Conservation (phyloP, 2,113 vertebrate genomes). For the Indicator indicator region DNA sequence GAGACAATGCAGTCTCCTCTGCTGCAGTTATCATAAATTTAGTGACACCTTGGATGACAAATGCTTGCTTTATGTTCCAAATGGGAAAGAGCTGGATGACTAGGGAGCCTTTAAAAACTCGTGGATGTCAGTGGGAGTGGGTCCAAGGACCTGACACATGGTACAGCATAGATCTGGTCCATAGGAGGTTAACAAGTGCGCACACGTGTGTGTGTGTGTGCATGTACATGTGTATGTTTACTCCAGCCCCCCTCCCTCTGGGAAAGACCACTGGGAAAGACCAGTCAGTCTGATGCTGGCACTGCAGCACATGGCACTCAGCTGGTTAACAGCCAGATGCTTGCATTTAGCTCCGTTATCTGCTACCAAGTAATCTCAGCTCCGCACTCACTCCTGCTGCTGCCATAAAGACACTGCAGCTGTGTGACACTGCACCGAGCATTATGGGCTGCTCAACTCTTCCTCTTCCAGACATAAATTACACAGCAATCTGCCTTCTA, state of each 20-base stretch:
- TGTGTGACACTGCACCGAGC: not conserved
- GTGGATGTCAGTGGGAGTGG: not conserved
- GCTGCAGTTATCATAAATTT: not conserved
- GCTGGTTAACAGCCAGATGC: not conserved
- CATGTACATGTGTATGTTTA: too few species aligned
- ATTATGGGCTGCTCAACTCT: not conserved
- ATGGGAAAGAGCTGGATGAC: not conserved
- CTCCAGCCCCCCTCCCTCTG: not conserved
- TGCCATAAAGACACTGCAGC: conserved; percentile 12
- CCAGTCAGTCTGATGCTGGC: not conserved
- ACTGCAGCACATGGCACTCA: not conserved
- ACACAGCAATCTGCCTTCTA: not conserved
- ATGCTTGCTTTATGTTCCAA: not conserved
- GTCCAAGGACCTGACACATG: not conserved
- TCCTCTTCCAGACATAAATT: not conserved
- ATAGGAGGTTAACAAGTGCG: not conserved
- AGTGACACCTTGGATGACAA: conserved; percentile 5
- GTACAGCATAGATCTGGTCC: not conserved
- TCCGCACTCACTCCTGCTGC: not conserved
- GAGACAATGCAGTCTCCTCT: not conserved
- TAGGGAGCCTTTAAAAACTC: not conserved
- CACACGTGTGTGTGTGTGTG: rapidly evolving
- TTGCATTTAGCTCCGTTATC: not conserved
- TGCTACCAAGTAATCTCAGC: not conserved
- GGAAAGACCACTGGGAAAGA: not conserved